phyloP scores from a whole-genome alignment of 2,113 vertebrate species.

The Sylvilagus bachmani region DNA sequence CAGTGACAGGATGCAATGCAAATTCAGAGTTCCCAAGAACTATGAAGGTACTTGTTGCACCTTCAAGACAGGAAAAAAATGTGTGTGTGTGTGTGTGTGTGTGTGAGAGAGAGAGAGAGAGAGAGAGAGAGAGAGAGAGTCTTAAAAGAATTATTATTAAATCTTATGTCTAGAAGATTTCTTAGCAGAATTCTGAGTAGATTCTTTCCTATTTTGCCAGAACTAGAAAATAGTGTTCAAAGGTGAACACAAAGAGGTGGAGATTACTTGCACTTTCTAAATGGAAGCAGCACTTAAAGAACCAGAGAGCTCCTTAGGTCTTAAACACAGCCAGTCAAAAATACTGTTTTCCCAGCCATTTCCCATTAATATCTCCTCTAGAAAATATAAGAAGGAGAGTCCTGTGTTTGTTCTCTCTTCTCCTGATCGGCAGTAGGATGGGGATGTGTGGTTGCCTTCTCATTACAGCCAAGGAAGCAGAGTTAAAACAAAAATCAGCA shows the following conservation, averaged over 20 bases:
- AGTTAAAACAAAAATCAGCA: background rate
- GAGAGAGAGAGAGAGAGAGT: background rate
- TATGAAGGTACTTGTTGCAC: background rate
- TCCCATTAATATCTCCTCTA: background rate
- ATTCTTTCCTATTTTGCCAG: background rate
- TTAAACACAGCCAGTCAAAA: conserved; percentile 1
- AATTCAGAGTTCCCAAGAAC: background rate
- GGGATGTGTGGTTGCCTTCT: background rate
- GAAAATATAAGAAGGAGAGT: background rate
- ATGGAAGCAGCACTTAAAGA: background rate
- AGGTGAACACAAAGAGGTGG: background rate
- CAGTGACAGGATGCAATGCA: background rate
- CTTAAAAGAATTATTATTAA: background rate
- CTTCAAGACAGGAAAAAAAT: background rate
- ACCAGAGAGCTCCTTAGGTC: background rate
- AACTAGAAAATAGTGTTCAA: background rate
- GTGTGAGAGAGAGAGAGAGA: too few species aligned
- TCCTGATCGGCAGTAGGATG: background rate
- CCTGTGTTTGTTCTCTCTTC: background rate
- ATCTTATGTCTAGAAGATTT: background rate
- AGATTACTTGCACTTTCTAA: background rate
- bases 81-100: too few species aligned
- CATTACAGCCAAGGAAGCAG: background rate
- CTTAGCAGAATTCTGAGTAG: background rate
- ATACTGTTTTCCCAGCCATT: background rate